These are phyloP conservation scores for Clytia hemisphaerica DNA, from an alignment of 30 jellyfish, hydroid and myxozoan species.

Conservation along the genomic window DNA sequence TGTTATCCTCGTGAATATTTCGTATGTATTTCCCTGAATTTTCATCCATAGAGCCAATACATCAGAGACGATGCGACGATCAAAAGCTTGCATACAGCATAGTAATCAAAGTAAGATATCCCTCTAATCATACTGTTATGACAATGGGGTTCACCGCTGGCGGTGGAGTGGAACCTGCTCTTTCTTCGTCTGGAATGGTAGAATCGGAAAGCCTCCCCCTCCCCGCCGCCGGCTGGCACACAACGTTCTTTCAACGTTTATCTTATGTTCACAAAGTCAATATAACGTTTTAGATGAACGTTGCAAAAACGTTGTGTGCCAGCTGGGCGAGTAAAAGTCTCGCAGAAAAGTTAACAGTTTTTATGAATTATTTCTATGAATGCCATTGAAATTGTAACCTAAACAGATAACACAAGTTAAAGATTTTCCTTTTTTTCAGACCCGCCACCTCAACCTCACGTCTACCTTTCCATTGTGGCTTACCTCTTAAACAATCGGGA, in stretches of 20 bases:
- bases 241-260: too few species aligned
- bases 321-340: background rate
- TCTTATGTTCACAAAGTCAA: too few species aligned
- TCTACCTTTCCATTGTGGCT: conserved; percentile 56
- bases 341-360: background rate
- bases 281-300: too few species aligned
- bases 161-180: background rate
- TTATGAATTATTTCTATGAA: background rate
- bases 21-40: background rate
- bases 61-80: conserved; percentile 66
- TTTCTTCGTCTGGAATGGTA: background rate
- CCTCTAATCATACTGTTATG: background rate
- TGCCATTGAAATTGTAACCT: too few species aligned
- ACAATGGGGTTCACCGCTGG: background rate
- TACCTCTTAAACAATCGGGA: conserved; percentile 55
- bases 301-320: too few species aligned
- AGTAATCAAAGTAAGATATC: conserved; percentile 65
- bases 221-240: background rate
- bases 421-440: too few species aligned
- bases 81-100: conserved; percentile 87
- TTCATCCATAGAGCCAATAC: conserved; percentile 26
- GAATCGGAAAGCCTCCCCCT: background rate
- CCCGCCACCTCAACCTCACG: conserved; percentile 75
- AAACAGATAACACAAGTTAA: too few species aligned
- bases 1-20: background rate